Percentiles rank a stretch among this genome's conserved stretches.
These are phyloP conservation scores for Phthorimaea operculella DNA, from an alignment of 1,140 invertebrate genomes.

Conservation along the genomic window DNA sequence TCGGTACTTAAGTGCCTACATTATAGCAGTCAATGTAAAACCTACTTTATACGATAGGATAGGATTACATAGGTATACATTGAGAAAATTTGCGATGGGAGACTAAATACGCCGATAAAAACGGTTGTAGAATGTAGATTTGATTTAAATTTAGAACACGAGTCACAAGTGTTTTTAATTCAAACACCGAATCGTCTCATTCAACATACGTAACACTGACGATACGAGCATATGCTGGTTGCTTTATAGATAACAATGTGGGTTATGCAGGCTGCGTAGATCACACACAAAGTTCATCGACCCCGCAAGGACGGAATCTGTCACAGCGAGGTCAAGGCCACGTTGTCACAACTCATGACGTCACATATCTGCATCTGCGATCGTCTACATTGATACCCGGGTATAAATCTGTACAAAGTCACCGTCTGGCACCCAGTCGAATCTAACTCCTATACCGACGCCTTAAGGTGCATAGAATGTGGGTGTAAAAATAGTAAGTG, in stretches of 20 bases:
- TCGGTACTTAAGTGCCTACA: too few species aligned
- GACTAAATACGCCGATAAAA: too few species aligned
- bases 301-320: slow-evolving; percentile 61
- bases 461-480: slow-evolving; percentile 24
- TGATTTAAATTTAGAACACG: too few species aligned
- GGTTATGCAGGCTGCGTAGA: slow-evolving; percentile 35
- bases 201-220: background rate
- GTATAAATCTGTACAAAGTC: slow-evolving; percentile 16
- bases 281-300: slow-evolving; percentile 46
- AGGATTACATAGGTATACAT: too few species aligned
- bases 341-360: slow-evolving; percentile 19
- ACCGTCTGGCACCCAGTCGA: slow-evolving; percentile 17
- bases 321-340: slow-evolving; percentile 57
- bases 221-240: background rate
- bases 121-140: too few species aligned
- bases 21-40: too few species aligned
- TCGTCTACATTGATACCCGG: slow-evolving; percentile 54
- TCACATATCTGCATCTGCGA: slow-evolving; percentile 56
- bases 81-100: too few species aligned
- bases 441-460: slow-evolving; percentile 33
- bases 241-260: slow-evolving; percentile 14
- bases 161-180: background rate
- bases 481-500: slow-evolving; percentile 44
- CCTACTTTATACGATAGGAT: too few species aligned
- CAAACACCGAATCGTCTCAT: background rate